Evolutionary conservation across 2,113 vertebrate species (phyloP), one percentile per base, ranked within the genome.

Genomic region (Zapus hudsonius): DNA sequence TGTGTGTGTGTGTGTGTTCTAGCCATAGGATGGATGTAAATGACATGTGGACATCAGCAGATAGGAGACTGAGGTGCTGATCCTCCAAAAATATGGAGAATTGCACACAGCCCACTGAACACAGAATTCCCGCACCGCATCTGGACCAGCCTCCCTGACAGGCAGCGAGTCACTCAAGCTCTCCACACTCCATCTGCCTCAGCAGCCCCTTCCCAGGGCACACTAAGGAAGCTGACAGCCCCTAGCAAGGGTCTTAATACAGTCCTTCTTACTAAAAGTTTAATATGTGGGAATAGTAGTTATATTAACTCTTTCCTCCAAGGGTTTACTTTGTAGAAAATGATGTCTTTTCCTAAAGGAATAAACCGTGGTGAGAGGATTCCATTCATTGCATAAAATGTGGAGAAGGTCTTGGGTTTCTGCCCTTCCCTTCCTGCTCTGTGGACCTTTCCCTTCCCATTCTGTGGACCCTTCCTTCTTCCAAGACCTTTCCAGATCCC

Each of bases 231-330:
- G 52, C 44, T 87, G 64, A 90, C 17, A 72, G 38, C 57, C 25
- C 42, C 16, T 42, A 40, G n/a, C 29, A 80, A 52, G 40, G 67
- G 44, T 38, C 31, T n/a, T 76, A 81, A 44, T 33, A 57, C 20
- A 61, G 31, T 40, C 31, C 40, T 69, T 83, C 83, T 83, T 95
- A 40, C 38, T 81, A 67, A 81, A 80, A 52, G 76, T 69, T 75
- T 87, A 66, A 61, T 87, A 74, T 47, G 36, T 80, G 23, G 20
- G 69, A 74, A 88, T 17, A 90, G 11, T 84, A 72, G 13, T 57
- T 40, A 9, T 15, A 38, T 5, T 59, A n/a, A 55, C 22, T 81
- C 27, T 64, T 31, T 16, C 3, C 4, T 90, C 29, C 13, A 13
- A 69, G n/a, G 73, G 92, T 89, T 52, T 10, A 69, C 29, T 81